A percentile compares a stretch with the other conserved stretches of the same genome.
Conservation (phyloP, 2,113 vertebrate genomes). For the Piprites chloris region DNA sequence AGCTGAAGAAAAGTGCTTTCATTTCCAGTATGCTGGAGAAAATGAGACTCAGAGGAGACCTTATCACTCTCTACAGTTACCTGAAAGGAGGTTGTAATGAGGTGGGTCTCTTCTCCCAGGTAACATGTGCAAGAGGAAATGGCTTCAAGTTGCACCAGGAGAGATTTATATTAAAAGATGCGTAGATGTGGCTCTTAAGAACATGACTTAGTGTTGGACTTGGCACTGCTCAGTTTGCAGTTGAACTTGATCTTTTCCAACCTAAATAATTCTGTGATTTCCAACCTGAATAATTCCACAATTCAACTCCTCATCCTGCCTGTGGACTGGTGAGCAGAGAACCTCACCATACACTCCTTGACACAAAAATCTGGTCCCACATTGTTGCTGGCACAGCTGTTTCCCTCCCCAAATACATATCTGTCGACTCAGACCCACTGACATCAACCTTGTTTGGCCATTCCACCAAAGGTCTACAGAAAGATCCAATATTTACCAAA, state of each 20-base stretch:
- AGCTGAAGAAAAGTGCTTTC: background rate
- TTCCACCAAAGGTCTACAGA: background rate
- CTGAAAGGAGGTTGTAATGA: background rate
- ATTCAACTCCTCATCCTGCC: background rate
- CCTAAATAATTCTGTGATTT: background rate
- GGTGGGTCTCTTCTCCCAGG: background rate
- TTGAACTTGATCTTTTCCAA: background rate
- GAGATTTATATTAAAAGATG: background rate
- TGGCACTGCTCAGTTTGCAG: background rate
- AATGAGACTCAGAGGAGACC: background rate
- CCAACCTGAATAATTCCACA: background rate
- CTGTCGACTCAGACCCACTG: background rate
- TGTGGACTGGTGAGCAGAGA: background rate
- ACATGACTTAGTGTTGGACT: background rate
- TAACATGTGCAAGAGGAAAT: background rate
- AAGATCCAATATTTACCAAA: background rate
- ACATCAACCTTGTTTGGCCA: fast-evolving
- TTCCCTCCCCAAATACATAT: background rate
- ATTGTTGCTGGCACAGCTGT: background rate
- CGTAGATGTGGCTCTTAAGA: background rate
- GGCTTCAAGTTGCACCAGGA: background rate
- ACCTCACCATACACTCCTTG: fast-evolving
- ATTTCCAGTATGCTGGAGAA: background rate
- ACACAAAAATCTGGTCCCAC: background rate
- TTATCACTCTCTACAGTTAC: background rate